Base-by-base conservation (phyloP, 2,888 invertebrate genomes). In the Cordilura impudica region DNA sequence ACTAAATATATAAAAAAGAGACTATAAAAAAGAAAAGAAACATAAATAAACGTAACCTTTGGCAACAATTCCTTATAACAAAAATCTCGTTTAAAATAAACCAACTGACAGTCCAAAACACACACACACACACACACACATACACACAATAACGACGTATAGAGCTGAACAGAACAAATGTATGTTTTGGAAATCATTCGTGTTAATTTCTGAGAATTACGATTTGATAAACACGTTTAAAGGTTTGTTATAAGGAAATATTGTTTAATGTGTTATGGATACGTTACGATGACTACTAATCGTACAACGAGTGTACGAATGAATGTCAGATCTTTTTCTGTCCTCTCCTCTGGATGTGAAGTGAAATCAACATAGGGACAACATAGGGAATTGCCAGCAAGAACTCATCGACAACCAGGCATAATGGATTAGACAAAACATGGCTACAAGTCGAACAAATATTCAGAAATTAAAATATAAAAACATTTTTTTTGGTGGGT, bases 141-240 rank as follows among this genome's bases (percentile, higher is more conserved):
- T 23, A 51, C 16, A 63, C 10, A 10, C 60, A 67, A 35, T 49
- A 56, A 73, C 49, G 54, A 47, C 58, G 35, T 7, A 12, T 21
- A 39, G 8, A 35, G 39, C 23, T 67, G 23, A 67, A 47, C 66
- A 71, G 51, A 60, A 61, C 8, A 53, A 71, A 70, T 19, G 66
- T 65, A 73, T 66, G 56, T 61, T 66, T 75, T 45, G 14, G 67
- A 78, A 71, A 75, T 75, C 66, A 79, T 75, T 86, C 86, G 86
- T 85, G 83, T 85, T 86, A 85, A 85, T 87, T 87, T 87, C 87
- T 82, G 66, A 86, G 87, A 87, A 87, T 85, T 86, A 86, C 75
- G 71, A 72, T 74, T 75, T 79, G 75, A 79, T 79, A 75, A 79
- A 75, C 75, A 79, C 79, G 79, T 79, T 79, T 79, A 63, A 78